Percentiles rank a stretch among this genome's conserved stretches.
Evolutionary conservation across 1,140 invertebrate genomes (phyloP).

Genomic region (Eurosta solidaginis): DNA sequence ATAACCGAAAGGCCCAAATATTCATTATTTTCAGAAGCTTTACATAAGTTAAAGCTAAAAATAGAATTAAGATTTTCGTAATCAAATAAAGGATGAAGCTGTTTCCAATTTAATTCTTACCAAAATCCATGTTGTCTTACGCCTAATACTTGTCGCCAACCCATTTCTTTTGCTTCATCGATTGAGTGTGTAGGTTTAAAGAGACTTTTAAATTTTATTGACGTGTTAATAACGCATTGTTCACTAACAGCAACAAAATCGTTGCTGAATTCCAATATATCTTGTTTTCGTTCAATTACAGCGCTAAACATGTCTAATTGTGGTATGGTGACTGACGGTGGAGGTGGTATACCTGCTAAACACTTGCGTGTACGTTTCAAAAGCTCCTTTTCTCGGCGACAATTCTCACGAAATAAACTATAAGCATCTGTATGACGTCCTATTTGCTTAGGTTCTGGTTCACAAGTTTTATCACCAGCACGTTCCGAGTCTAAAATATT

Average conservation of each 20-base stretch:
- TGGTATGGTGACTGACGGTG: conserved; percentile 66
- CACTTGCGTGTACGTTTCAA: conserved; percentile 51
- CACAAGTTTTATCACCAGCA: conserved; percentile 51
- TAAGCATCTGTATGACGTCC: conserved; percentile 41
- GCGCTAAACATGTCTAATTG: conserved; percentile 60
- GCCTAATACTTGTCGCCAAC: conserved; percentile 63
- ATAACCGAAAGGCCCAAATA: conserved; percentile 64
- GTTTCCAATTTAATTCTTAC: conserved; percentile 43
- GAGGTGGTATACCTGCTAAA: conserved; percentile 66
- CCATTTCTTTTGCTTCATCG: conserved; percentile 50
- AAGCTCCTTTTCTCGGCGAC: conserved; percentile 48
- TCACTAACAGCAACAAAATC: not conserved
- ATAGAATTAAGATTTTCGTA: not conserved
- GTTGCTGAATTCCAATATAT: conserved; percentile 45
- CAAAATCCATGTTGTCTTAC: conserved; percentile 64
- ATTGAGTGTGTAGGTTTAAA: conserved; percentile 50
- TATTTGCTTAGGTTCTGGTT: not conserved
- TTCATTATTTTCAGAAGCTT: conserved; percentile 67
- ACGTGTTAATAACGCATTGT: not conserved
- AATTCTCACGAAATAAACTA: conserved; percentile 49
- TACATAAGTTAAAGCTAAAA: conserved; percentile 66
- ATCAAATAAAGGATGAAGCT: not conserved
- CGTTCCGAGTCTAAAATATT: conserved; percentile 48
- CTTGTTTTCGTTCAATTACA: conserved; percentile 61
- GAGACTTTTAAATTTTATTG: conserved; percentile 37